Conservation (phyloP, 2,888 invertebrate species). For the Hydraecia micacea region DNA sequence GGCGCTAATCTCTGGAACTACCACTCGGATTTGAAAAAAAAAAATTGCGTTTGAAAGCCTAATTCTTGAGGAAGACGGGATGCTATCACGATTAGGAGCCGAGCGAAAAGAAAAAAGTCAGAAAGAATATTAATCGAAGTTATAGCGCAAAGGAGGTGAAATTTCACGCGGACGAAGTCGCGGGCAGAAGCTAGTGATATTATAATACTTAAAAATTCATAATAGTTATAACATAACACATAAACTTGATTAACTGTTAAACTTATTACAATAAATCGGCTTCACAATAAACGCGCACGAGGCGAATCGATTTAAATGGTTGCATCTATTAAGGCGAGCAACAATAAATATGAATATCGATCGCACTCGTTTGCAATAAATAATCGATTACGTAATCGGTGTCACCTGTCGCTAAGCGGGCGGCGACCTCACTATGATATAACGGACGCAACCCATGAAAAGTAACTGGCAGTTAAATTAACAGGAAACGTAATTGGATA, state of each 20-base stretch:
- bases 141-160: no score
- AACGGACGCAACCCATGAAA: slow-evolving; percentile 67
- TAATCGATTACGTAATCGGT: slow-evolving; percentile 75
- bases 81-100: no score
- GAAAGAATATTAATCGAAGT: no score
- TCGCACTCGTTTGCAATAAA: slow-evolving; percentile 64
- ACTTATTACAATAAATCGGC: slow-evolving; percentile 42
- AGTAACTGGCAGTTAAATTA: slow-evolving; percentile 67
- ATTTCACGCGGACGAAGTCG: no score
- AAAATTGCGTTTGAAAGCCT: no score
- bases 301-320: slow-evolving; percentile 56
- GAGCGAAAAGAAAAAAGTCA: no score
- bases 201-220: not conserved
- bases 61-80: no score
- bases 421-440: slow-evolving; percentile 64
- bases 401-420: slow-evolving; percentile 72
- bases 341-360: slow-evolving; percentile 66
- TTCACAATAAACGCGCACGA: slow-evolving; percentile 55
- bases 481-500: slow-evolving; percentile 69
- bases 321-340: slow-evolving; percentile 59
- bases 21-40: no score
- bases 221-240: slow-evolving; percentile 22
- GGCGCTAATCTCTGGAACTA: no score
- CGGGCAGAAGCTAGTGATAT: no score
- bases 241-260: slow-evolving; percentile 23